A percentile compares a stretch with the other conserved stretches of the same genome.
Evolutionary conservation across 1,140 invertebrate genomes (phyloP).

Genomic region (Drosophila parvula): DNA sequence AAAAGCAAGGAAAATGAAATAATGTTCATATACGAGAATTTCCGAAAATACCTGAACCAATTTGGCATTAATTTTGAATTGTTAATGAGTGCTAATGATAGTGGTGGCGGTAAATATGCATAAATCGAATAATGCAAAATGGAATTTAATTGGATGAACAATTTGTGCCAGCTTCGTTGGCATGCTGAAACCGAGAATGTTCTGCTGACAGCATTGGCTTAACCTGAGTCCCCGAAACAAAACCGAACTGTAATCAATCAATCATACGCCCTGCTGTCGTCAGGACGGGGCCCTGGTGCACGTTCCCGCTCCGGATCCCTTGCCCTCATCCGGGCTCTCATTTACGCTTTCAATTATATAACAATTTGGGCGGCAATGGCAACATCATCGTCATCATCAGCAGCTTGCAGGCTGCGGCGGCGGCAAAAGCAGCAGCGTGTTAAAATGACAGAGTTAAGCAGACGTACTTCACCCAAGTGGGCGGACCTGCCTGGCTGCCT

Average conservation of each 20-base stretch:
- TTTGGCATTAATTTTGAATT: constrained; percentile 8
- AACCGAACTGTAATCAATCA: constrained; percentile 69
- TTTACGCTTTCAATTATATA: constrained; percentile 72
- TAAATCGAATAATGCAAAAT: constrained; percentile 44
- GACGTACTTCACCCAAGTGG: constrained; percentile 53
- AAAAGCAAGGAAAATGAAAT: not conserved
- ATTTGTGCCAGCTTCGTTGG: constrained; percentile 22
- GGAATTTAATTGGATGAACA: constrained; percentile 49
- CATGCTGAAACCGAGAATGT: constrained; percentile 45
- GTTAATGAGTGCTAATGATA: constrained; percentile 35
- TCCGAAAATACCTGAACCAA: constrained; percentile 6
- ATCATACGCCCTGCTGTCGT: constrained; percentile 65
- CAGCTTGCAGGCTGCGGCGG: constrained; percentile 24
- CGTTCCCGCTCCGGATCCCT: not conserved
- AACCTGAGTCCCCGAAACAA: constrained; percentile 39
- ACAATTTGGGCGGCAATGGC: constrained; percentile 63
- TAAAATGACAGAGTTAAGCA: constrained; percentile 73
- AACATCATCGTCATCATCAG: constrained; percentile 45
- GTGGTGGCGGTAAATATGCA: constrained; percentile 28
- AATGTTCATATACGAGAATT: too few species aligned
- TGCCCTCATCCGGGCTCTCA: constrained; percentile 11
- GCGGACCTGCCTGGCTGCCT: constrained; percentile 3
- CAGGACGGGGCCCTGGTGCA: constrained; percentile 2
- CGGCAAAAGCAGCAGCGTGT: constrained; percentile 36
- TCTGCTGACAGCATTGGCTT: constrained; percentile 35